Evolutionary conservation across 1,140 invertebrate species (phyloP), one percentile per base, ranked within the genome.

Genomic region (Panagrolaimus sp.): DNA sequence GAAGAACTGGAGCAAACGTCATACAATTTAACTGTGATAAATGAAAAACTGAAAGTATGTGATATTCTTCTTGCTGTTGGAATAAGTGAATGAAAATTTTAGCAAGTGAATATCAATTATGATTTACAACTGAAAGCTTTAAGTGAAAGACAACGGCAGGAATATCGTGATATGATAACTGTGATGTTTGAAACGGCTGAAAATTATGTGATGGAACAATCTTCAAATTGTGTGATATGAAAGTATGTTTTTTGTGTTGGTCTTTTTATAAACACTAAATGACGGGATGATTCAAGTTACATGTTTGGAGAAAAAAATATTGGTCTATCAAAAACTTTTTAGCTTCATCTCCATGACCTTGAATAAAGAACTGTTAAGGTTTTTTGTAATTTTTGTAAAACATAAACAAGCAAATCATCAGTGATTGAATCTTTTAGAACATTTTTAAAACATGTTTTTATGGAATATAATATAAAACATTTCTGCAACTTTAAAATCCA

Each of bases 111-210:
- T 57, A 44, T 45, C 16, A 75, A 75, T 45, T 75, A 75, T 31
- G 61, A 20, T n/a, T 23, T 79, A 27, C 74, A 75, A 75, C 43
- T 79, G 7, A 25, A 78, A 63, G 74, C 76, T 16, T 45, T 75
- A 5, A 62, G 16, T 20, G 76, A 74, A 20, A 44, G 63, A 8
- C 76, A 75, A 53, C 25, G 51, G 23, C 23, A 64, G 8, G 67
- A 65, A 16, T 75, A 73, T 63, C 31, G 72, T 13, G 63, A 43
- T 38, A 62, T 70, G 45, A 67, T 75, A 14, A 48, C 27, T 46
- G 53, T 45, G 13, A 20, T 70, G 51, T 43, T 45, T 16, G 57
- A 73, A 64, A 31, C 27, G 4, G 69, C 70, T 5, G 27, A 27
- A 5, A 11, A 71, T 16, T 43, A n/a, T n/a, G 31, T 13, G 2